These are phyloP conservation scores for Trachymyrmex septentrionalis DNA, from an alignment of 1,140 invertebrate genomes.

Conservation along the genomic window DNA sequence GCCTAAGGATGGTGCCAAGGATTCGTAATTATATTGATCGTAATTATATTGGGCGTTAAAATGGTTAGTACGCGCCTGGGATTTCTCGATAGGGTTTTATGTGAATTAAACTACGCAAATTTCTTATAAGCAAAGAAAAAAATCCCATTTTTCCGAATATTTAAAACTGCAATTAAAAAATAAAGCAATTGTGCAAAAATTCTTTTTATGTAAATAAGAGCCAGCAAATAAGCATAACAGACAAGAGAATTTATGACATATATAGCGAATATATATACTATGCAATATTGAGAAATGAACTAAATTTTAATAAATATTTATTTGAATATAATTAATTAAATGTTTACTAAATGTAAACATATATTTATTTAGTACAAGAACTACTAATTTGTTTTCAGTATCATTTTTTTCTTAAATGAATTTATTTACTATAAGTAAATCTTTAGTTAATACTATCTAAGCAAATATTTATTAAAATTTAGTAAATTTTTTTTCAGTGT, in stretches of 20 bases:
- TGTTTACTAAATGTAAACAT: too few species aligned
- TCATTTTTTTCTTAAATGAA: too few species aligned
- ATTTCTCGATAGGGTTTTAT: neutral
- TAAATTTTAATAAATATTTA: too few species aligned
- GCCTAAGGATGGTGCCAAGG: neutral
- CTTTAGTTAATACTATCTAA: too few species aligned
- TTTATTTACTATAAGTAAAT: too few species aligned
- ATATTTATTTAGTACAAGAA: too few species aligned
- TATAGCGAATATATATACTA: neutral
- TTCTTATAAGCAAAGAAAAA: neutral
- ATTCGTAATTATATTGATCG: slow-evolving; percentile 19
- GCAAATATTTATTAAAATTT: too few species aligned
- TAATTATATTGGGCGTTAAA: neutral
- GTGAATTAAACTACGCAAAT: neutral
- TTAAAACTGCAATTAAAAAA: neutral
- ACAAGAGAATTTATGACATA: neutral
- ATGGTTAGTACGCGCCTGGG: neutral
- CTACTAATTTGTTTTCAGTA: too few species aligned
- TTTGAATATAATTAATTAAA: too few species aligned
- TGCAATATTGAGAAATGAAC: too few species aligned
- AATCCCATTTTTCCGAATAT: neutral
- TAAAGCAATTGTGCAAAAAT: neutral
- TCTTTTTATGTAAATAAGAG: neutral
- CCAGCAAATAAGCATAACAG: neutral
- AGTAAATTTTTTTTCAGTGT: too few species aligned